phyloP scores from a whole-genome alignment of 1,140 invertebrate genomes.

The Eriocheir sinensis region DNA sequence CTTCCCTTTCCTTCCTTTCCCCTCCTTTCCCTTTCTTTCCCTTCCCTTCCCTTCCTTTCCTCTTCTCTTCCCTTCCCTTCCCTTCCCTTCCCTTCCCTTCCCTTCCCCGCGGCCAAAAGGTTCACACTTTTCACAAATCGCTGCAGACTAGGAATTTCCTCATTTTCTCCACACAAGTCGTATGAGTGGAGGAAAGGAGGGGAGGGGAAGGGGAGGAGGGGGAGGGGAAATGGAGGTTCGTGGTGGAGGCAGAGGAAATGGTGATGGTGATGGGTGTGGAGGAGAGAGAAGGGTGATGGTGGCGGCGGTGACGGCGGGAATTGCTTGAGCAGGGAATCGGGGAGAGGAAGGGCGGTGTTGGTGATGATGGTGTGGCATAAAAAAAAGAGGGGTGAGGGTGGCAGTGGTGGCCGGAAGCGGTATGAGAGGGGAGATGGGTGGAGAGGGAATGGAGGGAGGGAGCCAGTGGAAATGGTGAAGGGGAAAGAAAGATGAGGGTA shows the following conservation, averaged over 20 bases:
- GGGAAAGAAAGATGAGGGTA: no score
- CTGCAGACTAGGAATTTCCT: slow-evolving; percentile 12
- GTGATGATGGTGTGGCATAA: background rate
- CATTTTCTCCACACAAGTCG: background rate
- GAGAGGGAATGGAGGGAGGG: no score
- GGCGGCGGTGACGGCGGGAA: no score
- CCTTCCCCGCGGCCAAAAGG: background rate
- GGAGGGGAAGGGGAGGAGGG: background rate
- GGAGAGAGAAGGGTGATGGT: no score
- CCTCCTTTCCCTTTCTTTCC: background rate
- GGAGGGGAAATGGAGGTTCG: background rate
- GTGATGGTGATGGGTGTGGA: no score
- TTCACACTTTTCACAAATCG: slow-evolving; percentile 25
- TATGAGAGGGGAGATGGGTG: no score
- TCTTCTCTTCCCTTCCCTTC: background rate
- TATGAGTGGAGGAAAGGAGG: background rate
- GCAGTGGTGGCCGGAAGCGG: no score
- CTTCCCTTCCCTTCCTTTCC: background rate
- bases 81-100: no score
- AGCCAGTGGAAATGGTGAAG: no score
- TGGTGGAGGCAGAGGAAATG: background rate
- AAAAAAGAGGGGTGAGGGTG: no score
- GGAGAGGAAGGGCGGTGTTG: background rate
- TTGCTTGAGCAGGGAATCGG: background rate
- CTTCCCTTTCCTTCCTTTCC: background rate